These are phyloP conservation scores for Hylyphantes graminicola DNA, from an alignment of 1,140 invertebrate species.

Conservation along the genomic window DNA sequence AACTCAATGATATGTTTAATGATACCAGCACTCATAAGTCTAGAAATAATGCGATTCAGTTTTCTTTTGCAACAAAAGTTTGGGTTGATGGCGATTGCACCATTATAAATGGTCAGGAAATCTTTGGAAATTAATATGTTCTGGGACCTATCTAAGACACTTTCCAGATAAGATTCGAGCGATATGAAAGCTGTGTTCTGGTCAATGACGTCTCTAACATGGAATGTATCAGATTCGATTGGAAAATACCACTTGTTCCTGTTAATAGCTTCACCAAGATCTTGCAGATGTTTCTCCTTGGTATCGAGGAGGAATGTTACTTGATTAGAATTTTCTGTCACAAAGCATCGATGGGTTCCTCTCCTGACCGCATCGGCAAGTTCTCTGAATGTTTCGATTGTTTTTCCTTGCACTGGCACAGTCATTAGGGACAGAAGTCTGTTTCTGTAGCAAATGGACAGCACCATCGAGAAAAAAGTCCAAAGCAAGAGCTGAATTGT, in stretches of 20 bases:
- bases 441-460: conserved; percentile 3
- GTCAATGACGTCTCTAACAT: too few relatives aligned
- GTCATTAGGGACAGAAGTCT: conserved; percentile 9
- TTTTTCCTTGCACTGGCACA: background rate
- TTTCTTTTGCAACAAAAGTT: too few relatives aligned
- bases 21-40: too few relatives aligned
- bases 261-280: conserved; percentile 1
- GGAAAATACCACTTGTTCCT: background rate
- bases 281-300: background rate
- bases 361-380: conserved; percentile 6
- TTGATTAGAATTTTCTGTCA: background rate
- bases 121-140: too few relatives aligned
- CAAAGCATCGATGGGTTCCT: conserved; percentile 1
- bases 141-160: too few relatives aligned
- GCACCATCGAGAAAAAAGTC: background rate
- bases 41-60: too few relatives aligned
- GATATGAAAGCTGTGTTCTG: too few relatives aligned
- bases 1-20: too few relatives aligned
- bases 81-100: too few relatives aligned
- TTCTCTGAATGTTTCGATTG: background rate
- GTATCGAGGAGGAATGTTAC: background rate
- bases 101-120: too few relatives aligned
- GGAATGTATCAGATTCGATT: too few relatives aligned
- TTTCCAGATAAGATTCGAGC: too few relatives aligned
- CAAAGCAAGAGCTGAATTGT: background rate